These are phyloP conservation scores for Zophobas morio DNA, from an alignment of 1,140 invertebrate species.

Conservation along the genomic window DNA sequence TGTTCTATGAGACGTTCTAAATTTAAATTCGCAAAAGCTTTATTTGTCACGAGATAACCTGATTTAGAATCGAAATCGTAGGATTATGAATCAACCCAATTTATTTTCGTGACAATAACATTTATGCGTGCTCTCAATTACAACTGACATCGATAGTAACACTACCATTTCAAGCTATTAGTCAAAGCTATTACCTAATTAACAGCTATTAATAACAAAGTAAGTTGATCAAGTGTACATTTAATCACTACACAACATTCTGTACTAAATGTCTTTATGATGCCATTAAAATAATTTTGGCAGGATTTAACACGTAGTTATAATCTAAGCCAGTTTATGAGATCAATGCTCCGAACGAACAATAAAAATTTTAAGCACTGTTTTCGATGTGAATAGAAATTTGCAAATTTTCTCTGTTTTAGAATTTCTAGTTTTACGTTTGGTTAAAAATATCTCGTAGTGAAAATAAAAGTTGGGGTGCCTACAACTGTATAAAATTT, in stretches of 20 bases:
- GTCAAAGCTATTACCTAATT: not conserved
- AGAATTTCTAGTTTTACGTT: too few relatives aligned
- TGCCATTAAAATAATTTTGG: not conserved
- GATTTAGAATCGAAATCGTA: not conserved
- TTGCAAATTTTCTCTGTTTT: too few relatives aligned
- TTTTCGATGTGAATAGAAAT: not conserved
- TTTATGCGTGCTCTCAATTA: not conserved
- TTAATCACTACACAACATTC: not conserved
- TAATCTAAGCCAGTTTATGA: not conserved
- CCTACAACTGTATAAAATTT: too few relatives aligned
- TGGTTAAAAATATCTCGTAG: too few relatives aligned
- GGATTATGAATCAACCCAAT: not conserved
- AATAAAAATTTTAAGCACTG: not conserved
- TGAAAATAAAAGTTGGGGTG: too few relatives aligned
- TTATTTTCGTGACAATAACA: not conserved
- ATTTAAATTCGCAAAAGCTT: not conserved
- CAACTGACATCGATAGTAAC: not conserved
- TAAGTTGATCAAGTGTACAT: conserved; percentile 14
- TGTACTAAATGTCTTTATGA: conserved; percentile 2
- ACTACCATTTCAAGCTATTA: not conserved
- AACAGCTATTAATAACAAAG: not conserved
- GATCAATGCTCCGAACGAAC: not conserved
- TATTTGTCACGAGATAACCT: not conserved
- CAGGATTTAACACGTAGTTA: not conserved
- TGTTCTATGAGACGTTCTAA: not conserved